Base-by-base conservation (phyloP, 2,888 invertebrate genomes). In the Noctua pronuba region DNA sequence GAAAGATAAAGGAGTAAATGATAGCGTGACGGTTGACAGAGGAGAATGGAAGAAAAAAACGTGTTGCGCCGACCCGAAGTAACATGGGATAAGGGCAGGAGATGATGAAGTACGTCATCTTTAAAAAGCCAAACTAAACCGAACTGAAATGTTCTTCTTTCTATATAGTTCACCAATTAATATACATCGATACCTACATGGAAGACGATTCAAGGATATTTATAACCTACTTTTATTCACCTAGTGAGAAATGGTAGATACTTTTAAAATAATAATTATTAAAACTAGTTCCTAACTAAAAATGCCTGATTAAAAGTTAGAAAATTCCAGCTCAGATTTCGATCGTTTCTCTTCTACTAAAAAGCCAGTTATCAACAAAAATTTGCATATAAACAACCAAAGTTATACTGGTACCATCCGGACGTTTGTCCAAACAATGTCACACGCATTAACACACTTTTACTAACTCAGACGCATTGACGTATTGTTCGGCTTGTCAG, bases 401-500 rank as follows among this genome's bases (percentile, higher is more conserved):
- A 77, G 55, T 44, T 64, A 83, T 35, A 21, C 69, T 41, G 44
- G 65, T 65, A 69, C 64, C 65, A 21, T 58, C 13, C 79, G 77
- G 81, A 78, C 74, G 77, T 72, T 76, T 69, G 78, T 76, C 82
- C 80, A 73, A 79, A 82, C 79, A 85, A 85, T 88, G 89, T 86
- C 90, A 84, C 35, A 74, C 67, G 38, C 85, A 88, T 90, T 90
- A 89, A 80, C 89, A 90, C 77, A 89, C 90, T 90, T 89, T 88
- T 87, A 76, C 76, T 44, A 11, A 65, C 49, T 60, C 13, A 8
- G n/a, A 49, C 28, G 83, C 38, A 49, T 35, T 69, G 73, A 80
- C 60, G 41, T 60, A 71, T 65, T 62, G n/a, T 44, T 74, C 28
- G 44, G 52, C 24, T 60, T 28, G 60, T 28, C 77, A 71, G 10